Evolutionary conservation across 1,140 invertebrate species (phyloP).

Genomic region (Drosophila pachea): DNA sequence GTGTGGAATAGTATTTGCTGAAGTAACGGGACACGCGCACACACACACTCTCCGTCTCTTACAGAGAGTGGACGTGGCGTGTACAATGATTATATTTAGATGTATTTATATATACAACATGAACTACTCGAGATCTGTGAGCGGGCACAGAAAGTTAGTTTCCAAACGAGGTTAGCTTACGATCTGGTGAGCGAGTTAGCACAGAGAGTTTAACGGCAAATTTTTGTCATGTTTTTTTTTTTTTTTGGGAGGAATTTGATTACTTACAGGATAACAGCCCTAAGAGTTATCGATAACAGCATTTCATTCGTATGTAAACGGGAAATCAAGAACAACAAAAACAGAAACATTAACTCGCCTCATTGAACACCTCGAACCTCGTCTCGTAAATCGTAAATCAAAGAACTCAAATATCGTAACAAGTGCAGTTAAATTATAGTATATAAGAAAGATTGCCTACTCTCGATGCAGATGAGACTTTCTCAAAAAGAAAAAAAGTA

Average conservation of each 20-base stretch:
- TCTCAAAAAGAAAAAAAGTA: conserved; percentile 16
- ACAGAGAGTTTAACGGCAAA: conserved; percentile 40
- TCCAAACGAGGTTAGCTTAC: conserved; percentile 55
- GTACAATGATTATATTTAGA: background rate
- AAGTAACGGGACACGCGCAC: too few species aligned
- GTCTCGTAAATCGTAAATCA: conserved; percentile 12
- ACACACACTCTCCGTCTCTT: too few species aligned
- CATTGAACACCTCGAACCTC: too few species aligned
- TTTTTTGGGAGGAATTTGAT: conserved; percentile 48
- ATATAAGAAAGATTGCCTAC: conserved; percentile 41
- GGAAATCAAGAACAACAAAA: conserved; percentile 61
- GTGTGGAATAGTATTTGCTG: conserved; percentile 16
- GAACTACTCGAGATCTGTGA: conserved; percentile 28
- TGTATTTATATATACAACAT: conserved; percentile 35
- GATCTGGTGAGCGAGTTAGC: conserved; percentile 50
- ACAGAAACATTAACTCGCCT: conserved; percentile 42
- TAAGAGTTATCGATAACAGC: conserved; percentile 61
- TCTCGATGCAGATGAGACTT: background rate
- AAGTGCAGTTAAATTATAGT: conserved; percentile 65
- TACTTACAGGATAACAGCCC: conserved; percentile 92
- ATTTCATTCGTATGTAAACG: conserved; percentile 65
- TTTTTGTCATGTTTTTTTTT: background rate
- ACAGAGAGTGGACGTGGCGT: too few species aligned
- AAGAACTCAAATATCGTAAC: conserved; percentile 31
- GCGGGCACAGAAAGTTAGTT: conserved; percentile 49